A percentile compares a stretch with the other conserved stretches of the same genome.
These are phyloP conservation scores for Pocillopora damicornis DNA, from an alignment of 64 coral and sea anemone species.

Conservation along the genomic window DNA sequence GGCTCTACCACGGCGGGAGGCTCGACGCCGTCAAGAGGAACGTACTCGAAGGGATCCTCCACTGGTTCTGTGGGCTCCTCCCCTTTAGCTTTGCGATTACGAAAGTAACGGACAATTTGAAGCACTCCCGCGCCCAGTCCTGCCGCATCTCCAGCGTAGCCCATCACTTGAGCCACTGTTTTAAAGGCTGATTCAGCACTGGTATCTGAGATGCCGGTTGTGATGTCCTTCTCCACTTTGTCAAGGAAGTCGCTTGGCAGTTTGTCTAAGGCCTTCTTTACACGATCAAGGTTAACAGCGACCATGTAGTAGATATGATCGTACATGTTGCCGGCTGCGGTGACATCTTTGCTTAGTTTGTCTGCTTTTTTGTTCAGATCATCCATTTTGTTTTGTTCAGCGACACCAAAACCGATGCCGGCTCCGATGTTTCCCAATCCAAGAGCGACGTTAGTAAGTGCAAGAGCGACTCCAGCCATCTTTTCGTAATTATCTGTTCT, in stretches of 20 bases:
- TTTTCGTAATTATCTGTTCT: neutral
- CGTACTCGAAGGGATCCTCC: conserved; percentile 31
- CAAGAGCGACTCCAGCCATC: conserved; percentile 41
- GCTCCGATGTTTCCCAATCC: conserved; percentile 33
- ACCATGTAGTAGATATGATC: conserved; percentile 35
- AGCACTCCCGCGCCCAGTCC: neutral
- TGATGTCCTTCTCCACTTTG: conserved; percentile 27
- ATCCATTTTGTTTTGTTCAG: conserved; percentile 47
- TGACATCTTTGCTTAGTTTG: conserved; percentile 21
- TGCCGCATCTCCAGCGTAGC: conserved; percentile 3
- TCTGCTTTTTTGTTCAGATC: conserved; percentile 19
- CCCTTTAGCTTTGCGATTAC: conserved; percentile 26
- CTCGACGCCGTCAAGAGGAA: conserved; percentile 12
- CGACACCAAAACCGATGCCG: conserved; percentile 49
- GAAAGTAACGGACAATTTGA: neutral
- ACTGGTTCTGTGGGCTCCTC: conserved; percentile 18
- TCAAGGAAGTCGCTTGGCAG: conserved; percentile 47
- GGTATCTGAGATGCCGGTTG: neutral
- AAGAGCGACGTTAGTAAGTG: conserved; percentile 25
- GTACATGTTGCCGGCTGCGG: conserved; percentile 24
- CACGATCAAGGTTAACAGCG: conserved; percentile 9
- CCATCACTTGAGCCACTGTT: conserved; percentile 22
- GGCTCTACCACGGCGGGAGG: neutral
- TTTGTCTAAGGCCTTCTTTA: conserved; percentile 47
- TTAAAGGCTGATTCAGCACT: conserved; percentile 4